Evolutionary conservation across 1,140 invertebrate genomes (phyloP), one percentile per base, ranked within the genome.

Genomic region (Conus ventricosus): DNA sequence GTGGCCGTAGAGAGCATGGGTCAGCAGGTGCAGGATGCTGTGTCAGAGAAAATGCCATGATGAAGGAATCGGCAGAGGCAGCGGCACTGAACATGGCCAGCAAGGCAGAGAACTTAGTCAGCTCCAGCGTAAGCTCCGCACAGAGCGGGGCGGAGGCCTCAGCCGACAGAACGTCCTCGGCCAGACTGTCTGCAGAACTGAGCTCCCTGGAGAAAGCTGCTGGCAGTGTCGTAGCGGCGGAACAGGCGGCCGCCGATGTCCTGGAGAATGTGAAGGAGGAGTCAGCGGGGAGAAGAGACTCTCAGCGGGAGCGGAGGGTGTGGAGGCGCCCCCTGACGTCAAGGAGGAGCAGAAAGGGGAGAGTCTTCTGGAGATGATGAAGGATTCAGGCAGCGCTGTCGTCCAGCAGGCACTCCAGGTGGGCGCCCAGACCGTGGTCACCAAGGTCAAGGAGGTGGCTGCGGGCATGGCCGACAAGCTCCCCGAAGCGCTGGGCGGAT

Each of bases 391-490:
- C 20, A 76, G 84, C 23, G 67, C 84, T 5, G 15, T 76, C 25
- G 84, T 86, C 11, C 60, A 86, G 63, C 27, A 76, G 17, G 84
- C 84, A 11, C 27, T 86, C 10, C 63, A 75, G 67, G 63, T 27
- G 51, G 84, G 84, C 27, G 63, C 39, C 23, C 84, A 86, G 84
- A n/a, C 84, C 4, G 84, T 86, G 27, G 63, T 60, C 71, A 27
- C 17, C 10, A 86, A 86, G n/a, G 84, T 76, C 11, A 20, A 39
- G 5, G 84, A 53, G 7, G 27, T n/a, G 17, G 54, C 23, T 13
- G 71, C 25, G n/a, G 11, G 13, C 39, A 11, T 55, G 85, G 84
- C 25, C n/a, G 57, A 85, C 23, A 63, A 60, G 23, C 11, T 13
- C 5, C 5, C 83, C 15, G 57, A 10, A 13, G 23, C 13, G 60